phyloP scores from a whole-genome alignment of 2,113 vertebrate genomes.

The Scatophagus argus region DNA sequence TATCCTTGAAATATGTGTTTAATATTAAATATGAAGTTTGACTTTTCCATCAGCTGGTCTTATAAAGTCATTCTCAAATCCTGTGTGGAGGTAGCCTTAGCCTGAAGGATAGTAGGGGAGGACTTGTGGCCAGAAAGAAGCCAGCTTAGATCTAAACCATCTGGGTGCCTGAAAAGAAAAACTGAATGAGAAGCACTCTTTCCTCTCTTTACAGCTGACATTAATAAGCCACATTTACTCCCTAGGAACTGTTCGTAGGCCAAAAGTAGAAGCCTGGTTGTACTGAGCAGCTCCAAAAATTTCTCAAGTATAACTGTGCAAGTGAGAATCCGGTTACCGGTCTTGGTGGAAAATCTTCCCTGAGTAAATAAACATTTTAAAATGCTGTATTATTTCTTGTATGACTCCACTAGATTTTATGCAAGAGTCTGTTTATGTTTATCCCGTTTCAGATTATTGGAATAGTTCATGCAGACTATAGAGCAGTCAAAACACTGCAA shows the following conservation, averaged over 20 bases:
- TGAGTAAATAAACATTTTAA: constrained; percentile 39
- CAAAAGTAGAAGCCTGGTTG: constrained; percentile 24
- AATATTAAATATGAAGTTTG: constrained; percentile 9
- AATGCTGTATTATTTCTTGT: constrained; percentile 23
- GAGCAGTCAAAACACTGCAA: constrained; percentile 56
- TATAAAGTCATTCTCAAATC: constrained; percentile 1
- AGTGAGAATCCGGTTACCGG: constrained; percentile 32
- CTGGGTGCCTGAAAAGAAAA: constrained; percentile 39
- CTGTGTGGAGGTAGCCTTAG: constrained; percentile 6
- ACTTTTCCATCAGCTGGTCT: constrained; percentile 4
- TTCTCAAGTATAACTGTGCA: constrained; percentile 1
- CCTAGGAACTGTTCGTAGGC: constrained; percentile 35
- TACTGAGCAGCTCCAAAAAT: constrained; percentile 20
- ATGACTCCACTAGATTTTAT: constrained; percentile 11
- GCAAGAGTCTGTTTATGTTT: constrained; percentile 38
- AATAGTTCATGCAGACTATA: constrained; percentile 32
- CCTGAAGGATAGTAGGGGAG: constrained; percentile 25
- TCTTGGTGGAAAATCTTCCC: constrained; percentile 17
- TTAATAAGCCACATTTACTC: constrained; percentile 58
- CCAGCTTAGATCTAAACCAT: constrained; percentile 37
- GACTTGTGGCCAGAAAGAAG: constrained; percentile 30
- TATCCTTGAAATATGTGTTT: not conserved
- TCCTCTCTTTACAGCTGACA: constrained; percentile 49
- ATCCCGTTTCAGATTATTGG: constrained; percentile 27
- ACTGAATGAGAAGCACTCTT: constrained; percentile 31